These are phyloP conservation scores for Oostethus manadensis DNA, from an alignment of 2,113 vertebrate genomes.

Conservation along the genomic window DNA sequence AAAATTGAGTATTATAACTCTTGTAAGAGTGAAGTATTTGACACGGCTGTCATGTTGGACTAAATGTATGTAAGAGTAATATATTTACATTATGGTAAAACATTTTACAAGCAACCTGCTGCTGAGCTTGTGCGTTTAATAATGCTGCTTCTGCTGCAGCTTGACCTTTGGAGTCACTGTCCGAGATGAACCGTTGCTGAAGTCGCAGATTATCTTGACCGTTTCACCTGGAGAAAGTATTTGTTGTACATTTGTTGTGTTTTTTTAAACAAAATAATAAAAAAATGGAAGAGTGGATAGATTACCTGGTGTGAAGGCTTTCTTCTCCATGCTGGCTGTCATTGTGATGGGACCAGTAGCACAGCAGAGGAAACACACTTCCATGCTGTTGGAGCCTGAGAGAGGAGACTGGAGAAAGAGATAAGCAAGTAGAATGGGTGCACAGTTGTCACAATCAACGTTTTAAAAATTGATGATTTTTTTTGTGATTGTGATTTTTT, in stretches of 20 bases:
- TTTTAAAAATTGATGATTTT: no score
- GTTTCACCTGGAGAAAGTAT: conserved; percentile 40
- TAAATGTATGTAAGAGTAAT: not conserved
- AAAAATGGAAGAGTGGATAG: not conserved
- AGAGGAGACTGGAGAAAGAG: conserved; percentile 40
- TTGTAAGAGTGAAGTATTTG: no score
- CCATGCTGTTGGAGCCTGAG: conserved; percentile 34
- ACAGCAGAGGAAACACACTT: conserved; percentile 45
- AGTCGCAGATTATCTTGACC: conserved; percentile 33
- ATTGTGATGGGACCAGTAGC: conserved; percentile 28
- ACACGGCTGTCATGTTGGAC: no score
- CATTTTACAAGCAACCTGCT: not conserved
- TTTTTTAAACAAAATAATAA: no score
- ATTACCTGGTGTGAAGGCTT: conserved; percentile 47
- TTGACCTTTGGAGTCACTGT: conserved; percentile 20
- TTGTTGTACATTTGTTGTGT: no score
- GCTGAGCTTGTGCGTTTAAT: not conserved
- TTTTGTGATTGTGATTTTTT: no score
- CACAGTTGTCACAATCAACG: no score
- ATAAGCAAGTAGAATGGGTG: not conserved
- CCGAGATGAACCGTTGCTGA: conserved; percentile 40
- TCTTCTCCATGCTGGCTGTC: conserved; percentile 27
- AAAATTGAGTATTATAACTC: no score
- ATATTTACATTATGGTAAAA: not conserved
- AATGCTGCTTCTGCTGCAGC: conserved; percentile 41